phyloP scores from a whole-genome alignment of 2,113 vertebrate species.

The Takifugu flavidus region DNA sequence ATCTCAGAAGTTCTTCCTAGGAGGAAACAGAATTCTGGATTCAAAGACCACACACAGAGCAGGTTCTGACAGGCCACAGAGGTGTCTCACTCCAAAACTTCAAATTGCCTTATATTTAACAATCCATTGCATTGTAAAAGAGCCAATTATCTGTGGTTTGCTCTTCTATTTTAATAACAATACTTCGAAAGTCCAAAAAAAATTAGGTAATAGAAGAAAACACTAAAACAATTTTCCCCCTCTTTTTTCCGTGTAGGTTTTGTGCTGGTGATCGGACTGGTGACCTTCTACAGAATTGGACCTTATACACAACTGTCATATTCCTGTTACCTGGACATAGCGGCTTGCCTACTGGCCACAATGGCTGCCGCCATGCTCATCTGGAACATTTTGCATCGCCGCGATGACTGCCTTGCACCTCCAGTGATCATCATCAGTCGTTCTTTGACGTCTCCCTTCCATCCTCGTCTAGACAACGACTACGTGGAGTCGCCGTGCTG shows the following conservation, averaged over 20 bases:
- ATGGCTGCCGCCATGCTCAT: slow-evolving; percentile 93
- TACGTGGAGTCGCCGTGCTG: slow-evolving; percentile 97
- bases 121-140: no score
- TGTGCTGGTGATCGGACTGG: slow-evolving; percentile 92
- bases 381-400: slow-evolving; percentile 96
- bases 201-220: no score
- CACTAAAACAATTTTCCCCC: background rate
- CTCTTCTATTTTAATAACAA: no score
- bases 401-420: slow-evolving; percentile 90
- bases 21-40: slow-evolving; percentile 56
- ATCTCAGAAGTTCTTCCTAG: slow-evolving; percentile 47
- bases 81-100: background rate
- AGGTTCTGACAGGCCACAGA: slow-evolving; percentile 14
- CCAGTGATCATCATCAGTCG: slow-evolving; percentile 91
- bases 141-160: no score
- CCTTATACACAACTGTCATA: slow-evolving; percentile 91
- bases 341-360: slow-evolving; percentile 89
- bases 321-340: slow-evolving; percentile 97
- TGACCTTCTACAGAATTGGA: slow-evolving; percentile 94
- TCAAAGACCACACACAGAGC: slow-evolving; percentile 52
- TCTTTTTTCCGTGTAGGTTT: slow-evolving; percentile 79
- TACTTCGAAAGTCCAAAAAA: no score
- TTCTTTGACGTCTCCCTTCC: slow-evolving; percentile 82
- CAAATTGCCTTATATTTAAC: no score
- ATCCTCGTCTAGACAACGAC: slow-evolving; percentile 88